phyloP scores from a whole-genome alignment of 2,113 vertebrate genomes.

The Rousettus leschenaultii region DNA sequence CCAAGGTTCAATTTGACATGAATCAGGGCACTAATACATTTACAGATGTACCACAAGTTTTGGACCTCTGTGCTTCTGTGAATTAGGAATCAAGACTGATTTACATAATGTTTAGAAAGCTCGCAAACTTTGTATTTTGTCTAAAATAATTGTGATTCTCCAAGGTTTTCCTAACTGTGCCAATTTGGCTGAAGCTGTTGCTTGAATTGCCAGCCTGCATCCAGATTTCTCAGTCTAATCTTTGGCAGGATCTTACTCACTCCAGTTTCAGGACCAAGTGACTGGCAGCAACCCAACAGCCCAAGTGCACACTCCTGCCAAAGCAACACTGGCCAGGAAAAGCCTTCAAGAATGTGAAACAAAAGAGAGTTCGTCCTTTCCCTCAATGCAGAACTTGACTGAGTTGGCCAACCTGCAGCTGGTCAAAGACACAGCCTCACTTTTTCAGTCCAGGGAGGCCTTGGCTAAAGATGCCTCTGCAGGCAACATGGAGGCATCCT shows the following conservation, averaged over 20 bases:
- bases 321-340: conserved; percentile 68
- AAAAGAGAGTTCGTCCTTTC: conserved; percentile 53
- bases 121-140: conserved; percentile 77
- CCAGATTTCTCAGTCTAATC: conserved; percentile 79
- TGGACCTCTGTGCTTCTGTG: conserved; percentile 51
- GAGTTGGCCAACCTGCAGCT: neutral
- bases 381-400: neutral
- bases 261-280: conserved; percentile 76
- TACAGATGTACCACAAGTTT: neutral
- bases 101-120: conserved; percentile 79
- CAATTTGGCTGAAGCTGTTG: conserved; percentile 70
- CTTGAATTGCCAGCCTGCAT: conserved; percentile 74
- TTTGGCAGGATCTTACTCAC: conserved; percentile 74
- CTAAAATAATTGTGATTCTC: conserved; percentile 78
- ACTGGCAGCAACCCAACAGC: conserved; percentile 71
- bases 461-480: neutral
- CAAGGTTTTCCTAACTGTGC: conserved; percentile 72
- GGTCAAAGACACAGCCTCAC: neutral
- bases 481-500: neutral
- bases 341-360: conserved; percentile 64
- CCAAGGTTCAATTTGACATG: neutral
- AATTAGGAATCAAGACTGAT: conserved; percentile 61
- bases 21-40: conserved; percentile 2
- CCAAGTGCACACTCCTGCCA: conserved; percentile 66
- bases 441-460: neutral